These are phyloP conservation scores for Rhinolophus ferrumequinum DNA, from an alignment of 2,113 vertebrate genomes.

Conservation along the genomic window DNA sequence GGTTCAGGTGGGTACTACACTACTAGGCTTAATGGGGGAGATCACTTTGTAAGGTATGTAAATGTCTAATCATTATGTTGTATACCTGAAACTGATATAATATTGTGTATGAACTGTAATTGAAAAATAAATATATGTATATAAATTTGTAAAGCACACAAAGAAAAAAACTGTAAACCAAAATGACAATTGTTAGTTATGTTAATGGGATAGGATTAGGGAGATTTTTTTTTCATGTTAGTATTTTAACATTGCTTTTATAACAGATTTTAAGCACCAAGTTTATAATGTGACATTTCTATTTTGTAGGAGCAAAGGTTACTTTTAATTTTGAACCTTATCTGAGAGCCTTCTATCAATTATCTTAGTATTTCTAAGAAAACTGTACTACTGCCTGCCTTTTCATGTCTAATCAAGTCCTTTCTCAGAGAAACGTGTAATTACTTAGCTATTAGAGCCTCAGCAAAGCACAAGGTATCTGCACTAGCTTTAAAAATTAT, in stretches of 20 bases:
- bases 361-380: not conserved
- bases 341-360: not conserved
- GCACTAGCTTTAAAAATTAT: conserved; percentile 7
- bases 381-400: not conserved
- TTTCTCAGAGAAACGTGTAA: not conserved
- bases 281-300: conserved; percentile 26
- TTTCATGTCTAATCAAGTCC: not conserved
- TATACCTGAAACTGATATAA: not conserved
- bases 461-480: not conserved
- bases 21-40: not conserved
- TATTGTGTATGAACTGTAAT: not conserved
- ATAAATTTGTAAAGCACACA: not conserved
- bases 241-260: conserved; percentile 19
- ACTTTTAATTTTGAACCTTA: conserved; percentile 28
- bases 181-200: not conserved
- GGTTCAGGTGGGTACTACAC: not conserved
- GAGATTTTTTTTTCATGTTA: not conserved
- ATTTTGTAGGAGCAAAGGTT: not conserved
- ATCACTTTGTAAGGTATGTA: not conserved
- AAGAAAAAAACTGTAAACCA: not conserved
- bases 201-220: not conserved
- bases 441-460: not conserved
- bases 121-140: not conserved
- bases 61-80: not conserved
- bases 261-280: not conserved